A percentile compares a stretch with the other conserved stretches of the same genome.
Conservation (phyloP, 2,113 vertebrate species). For the Rhea americana region DNA sequence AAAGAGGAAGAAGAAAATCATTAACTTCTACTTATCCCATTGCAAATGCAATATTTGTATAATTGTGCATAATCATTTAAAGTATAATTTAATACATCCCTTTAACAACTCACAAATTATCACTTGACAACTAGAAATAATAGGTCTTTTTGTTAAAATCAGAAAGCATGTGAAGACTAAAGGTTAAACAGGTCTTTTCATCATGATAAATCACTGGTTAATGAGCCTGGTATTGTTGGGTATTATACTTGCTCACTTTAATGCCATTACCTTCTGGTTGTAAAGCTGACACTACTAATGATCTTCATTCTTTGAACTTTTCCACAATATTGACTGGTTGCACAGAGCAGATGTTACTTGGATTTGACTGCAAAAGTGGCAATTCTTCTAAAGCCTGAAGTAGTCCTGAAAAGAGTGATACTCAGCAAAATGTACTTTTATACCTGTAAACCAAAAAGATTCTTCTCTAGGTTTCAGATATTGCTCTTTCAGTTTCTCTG, state of each 20-base stretch:
- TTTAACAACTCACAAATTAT: conserved; percentile 83
- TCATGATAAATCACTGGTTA: conserved; percentile 99
- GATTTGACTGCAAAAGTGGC: conserved; percentile 74
- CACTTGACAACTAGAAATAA: conserved; percentile 85
- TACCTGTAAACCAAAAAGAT: background rate
- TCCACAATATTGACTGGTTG: conserved; percentile 96
- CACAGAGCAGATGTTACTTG: conserved; percentile 94
- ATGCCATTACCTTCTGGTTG: conserved; percentile 93
- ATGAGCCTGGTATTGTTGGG: conserved; percentile 93
- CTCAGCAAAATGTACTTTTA: conserved; percentile 67
- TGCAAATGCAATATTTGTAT: conserved; percentile 51
- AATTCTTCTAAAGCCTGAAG: conserved; percentile 51
- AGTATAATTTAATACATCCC: conserved; percentile 80
- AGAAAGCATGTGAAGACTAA: conserved; percentile 85
- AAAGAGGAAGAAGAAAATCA: background rate
- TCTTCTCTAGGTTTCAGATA: background rate
- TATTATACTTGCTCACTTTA: conserved; percentile 90
- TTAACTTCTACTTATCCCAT: background rate
- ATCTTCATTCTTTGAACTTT: conserved; percentile 95
- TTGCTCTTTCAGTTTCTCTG: background rate
- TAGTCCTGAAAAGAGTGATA: conserved; percentile 37
- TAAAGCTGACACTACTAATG: conserved; percentile 97
- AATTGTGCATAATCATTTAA: conserved; percentile 69
- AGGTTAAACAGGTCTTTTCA: conserved; percentile 97
- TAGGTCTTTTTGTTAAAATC: conserved; percentile 82